Percentiles rank a stretch among this genome's conserved stretches.
Evolutionary conservation across 2,113 vertebrate genomes (phyloP).

Genomic region (Todiramphus chloris): DNA sequence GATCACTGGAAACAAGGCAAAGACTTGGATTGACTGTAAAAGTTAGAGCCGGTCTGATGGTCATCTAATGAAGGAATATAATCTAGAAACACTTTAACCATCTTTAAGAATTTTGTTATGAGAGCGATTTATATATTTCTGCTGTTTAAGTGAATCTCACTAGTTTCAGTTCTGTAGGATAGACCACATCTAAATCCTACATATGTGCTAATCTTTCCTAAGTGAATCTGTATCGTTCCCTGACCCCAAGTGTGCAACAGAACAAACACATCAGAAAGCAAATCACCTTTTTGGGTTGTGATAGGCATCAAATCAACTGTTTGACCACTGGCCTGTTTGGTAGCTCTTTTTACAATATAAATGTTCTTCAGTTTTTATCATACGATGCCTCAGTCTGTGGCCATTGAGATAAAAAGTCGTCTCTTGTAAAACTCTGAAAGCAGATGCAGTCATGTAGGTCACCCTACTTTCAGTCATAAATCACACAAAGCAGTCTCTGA

Average conservation of each 20-base stretch:
- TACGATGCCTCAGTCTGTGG: not conserved
- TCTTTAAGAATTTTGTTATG: not conserved
- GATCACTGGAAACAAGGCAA: not conserved
- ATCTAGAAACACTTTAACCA: not conserved
- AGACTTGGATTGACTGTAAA: not conserved
- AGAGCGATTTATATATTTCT: not conserved
- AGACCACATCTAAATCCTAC: not conserved
- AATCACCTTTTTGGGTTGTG: not conserved
- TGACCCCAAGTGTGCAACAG: accelerated
- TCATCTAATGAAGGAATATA: not conserved
- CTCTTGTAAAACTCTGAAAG: not conserved
- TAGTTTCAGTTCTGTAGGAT: not conserved
- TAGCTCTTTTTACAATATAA: not conserved
- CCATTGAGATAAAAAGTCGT: not conserved
- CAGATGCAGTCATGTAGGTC: not conserved
- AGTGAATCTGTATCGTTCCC: not conserved
- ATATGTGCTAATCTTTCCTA: not conserved
- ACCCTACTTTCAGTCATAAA: slow-evolving; percentile 20
- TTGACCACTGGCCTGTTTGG: not conserved
- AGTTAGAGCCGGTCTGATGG: not conserved
- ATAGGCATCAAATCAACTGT: not conserved
- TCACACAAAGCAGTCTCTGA: not conserved
- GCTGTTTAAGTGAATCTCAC: not conserved
- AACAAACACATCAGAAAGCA: not conserved
- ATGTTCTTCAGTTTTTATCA: not conserved